phyloP scores from a whole-genome alignment of 2,888 invertebrate genomes.

The Phengaris alcon region DNA sequence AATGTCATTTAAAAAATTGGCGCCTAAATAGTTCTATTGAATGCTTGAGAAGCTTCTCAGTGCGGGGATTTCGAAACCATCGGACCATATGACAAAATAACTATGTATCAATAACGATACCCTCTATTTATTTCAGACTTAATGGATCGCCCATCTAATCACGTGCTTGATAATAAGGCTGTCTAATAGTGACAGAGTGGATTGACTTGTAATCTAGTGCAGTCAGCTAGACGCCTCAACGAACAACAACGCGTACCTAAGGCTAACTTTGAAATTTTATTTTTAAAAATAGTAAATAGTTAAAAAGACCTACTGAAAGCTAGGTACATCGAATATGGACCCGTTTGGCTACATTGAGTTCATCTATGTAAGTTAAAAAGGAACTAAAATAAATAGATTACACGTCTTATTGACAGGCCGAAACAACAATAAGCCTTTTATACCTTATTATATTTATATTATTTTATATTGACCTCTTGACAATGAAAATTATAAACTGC shows the following conservation, averaged over 20 bases:
- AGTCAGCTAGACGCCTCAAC: neutral
- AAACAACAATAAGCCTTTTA: too few species aligned
- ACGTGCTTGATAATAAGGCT: slow-evolving; percentile 16
- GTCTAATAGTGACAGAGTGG: slow-evolving; percentile 17
- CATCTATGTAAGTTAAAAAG: neutral
- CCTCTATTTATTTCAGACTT: slow-evolving; percentile 10
- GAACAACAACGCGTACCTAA: neutral
- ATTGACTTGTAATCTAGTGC: slow-evolving; percentile 17
- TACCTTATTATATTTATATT: too few species aligned
- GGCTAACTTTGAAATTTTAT: neutral
- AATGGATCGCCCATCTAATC: slow-evolving; percentile 1
- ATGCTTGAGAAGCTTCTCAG: neutral
- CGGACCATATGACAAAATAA: neutral
- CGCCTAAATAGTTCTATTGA: neutral
- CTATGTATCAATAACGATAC: neutral
- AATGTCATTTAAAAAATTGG: neutral
- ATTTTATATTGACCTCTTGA: neutral
- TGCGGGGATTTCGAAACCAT: neutral
- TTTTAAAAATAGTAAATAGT: neutral
- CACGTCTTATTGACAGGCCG: too few species aligned
- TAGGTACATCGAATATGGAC: neutral
- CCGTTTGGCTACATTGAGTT: neutral
- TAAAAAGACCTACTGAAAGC: neutral
- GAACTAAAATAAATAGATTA: too few species aligned
- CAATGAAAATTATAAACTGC: neutral